Conservation (phyloP, 53 echinoderm and acorn worm genomes). For the Echinometra lucunter region DNA sequence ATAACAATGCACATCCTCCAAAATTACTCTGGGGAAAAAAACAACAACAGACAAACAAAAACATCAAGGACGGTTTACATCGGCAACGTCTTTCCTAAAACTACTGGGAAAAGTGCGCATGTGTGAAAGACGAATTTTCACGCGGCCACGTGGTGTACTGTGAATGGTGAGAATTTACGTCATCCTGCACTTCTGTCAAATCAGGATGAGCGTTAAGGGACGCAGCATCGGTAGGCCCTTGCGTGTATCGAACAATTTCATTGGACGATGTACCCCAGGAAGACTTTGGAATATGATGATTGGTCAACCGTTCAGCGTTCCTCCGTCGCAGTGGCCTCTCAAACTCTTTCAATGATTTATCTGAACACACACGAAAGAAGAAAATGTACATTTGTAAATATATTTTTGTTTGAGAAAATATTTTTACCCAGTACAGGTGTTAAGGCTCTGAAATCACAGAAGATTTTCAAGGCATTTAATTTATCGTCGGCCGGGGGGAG, state of each 20-base stretch:
- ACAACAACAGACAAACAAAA: too few relatives aligned
- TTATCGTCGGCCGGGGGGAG: too few relatives aligned
- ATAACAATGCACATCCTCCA: neutral
- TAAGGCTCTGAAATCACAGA: too few relatives aligned
- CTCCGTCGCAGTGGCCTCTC: neutral
- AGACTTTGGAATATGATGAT: neutral
- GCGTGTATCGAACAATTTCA: conserved; percentile 25
- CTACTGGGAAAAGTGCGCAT: neutral
- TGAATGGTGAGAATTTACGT: neutral
- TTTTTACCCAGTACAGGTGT: too few relatives aligned
- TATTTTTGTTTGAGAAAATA: too few relatives aligned
- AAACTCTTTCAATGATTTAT: neutral
- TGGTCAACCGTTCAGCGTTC: neutral
- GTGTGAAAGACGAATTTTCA: neutral
- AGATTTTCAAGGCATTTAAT: too few relatives aligned
- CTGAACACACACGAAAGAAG: neutral
- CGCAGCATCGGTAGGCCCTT: neutral
- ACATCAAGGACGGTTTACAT: neutral
- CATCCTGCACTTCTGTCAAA: neutral
- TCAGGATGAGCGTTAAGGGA: neutral
- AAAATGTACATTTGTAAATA: too few relatives aligned
- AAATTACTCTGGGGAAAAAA: too few relatives aligned
- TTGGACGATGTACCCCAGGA: neutral
- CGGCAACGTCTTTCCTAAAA: neutral
- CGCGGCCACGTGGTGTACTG: neutral